Conservation (phyloP, 2,797 vertebrate species). For the Sebastes vulpes region DNA sequence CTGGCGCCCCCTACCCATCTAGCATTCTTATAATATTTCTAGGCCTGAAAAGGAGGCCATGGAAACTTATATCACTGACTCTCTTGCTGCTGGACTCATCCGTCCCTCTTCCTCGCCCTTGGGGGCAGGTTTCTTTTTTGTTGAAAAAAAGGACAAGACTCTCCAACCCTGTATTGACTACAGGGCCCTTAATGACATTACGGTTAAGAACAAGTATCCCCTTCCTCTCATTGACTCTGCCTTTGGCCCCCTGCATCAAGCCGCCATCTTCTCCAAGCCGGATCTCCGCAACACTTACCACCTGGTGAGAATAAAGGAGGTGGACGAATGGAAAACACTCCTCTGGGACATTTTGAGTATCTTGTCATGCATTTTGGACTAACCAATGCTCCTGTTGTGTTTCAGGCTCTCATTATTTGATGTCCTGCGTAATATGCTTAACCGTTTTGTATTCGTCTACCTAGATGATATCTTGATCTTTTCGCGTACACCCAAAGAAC, state of each 20-base stretch:
- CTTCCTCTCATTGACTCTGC: not conserved
- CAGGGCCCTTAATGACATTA: not conserved
- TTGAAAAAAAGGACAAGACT: not conserved
- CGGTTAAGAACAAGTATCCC: not conserved
- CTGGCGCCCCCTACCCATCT: no score
- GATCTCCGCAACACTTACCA: not conserved
- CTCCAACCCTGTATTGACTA: not conserved
- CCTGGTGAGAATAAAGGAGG: not conserved
- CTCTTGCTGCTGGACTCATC: not conserved
- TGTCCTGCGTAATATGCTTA: not conserved
- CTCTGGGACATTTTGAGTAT: not conserved
- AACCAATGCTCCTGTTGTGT: not conserved
- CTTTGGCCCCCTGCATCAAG: not conserved
- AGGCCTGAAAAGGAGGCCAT: no score
- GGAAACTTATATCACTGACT: no score
- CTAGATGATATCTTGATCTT: not conserved
- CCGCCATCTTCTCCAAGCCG: not conserved
- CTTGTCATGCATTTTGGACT: not conserved
- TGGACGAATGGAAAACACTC: not conserved
- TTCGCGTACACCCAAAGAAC: not conserved
- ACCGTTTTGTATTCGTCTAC: no score
- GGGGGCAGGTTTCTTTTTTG: not conserved
- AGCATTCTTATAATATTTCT: no score
- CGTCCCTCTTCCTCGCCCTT: not conserved
- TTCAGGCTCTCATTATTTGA: not conserved